These are phyloP conservation scores for Pediacus dermestoides DNA, from an alignment of 2,888 invertebrate genomes.

Conservation along the genomic window DNA sequence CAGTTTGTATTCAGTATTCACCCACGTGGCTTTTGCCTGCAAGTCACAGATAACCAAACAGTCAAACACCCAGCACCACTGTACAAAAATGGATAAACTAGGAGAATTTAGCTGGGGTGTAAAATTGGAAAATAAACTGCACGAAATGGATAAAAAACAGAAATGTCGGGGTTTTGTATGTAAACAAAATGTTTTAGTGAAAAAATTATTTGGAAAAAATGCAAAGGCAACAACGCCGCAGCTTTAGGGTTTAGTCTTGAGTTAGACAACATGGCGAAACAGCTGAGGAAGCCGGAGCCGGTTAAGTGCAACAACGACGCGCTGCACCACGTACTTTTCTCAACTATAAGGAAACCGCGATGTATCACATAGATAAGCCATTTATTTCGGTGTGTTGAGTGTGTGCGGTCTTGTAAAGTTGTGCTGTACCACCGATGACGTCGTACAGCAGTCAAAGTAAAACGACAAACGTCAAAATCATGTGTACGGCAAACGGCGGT, in stretches of 20 bases:
- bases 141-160: no score
- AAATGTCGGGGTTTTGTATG: no score
- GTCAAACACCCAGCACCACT: constrained; percentile 12
- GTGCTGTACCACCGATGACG: constrained; percentile 21
- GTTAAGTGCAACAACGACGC: constrained; percentile 4
- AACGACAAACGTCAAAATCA: constrained; percentile 45
- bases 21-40: constrained; percentile 25
- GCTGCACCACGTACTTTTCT: no score
- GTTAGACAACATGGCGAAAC: constrained; percentile 18
- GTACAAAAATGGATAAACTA: no score
- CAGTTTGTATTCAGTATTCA: constrained; percentile 19
- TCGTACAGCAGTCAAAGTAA: constrained; percentile 14
- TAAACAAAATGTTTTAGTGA: no score
- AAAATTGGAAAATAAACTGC: no score
- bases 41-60: constrained; percentile 16
- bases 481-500: constrained; percentile 39
- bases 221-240: constrained; percentile 1
- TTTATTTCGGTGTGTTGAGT: no score
- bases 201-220: no score
- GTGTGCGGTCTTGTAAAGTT: constrained; percentile 13
- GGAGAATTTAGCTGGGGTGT: no score
- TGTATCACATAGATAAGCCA: no score
- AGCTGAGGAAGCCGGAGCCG: constrained; percentile 15
- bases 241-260: no score
- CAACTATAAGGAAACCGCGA: no score